Evolutionary conservation across 1,140 invertebrate species (phyloP).

Genomic region (Thereuonema tuberculata): DNA sequence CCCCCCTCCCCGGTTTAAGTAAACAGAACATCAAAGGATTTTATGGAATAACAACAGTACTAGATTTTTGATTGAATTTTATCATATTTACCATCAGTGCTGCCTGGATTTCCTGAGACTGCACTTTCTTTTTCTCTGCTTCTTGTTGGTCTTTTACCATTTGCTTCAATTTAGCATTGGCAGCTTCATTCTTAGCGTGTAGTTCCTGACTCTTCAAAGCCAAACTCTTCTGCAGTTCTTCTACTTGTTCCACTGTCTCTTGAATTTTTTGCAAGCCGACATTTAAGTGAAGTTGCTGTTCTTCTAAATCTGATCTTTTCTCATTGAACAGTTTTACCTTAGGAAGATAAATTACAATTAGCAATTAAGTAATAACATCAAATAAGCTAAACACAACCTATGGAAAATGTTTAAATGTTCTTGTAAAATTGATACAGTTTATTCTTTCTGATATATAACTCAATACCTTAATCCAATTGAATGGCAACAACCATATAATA

Average conservation of each 20-base stretch:
- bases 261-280: slow-evolving; percentile 97
- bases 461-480: no score
- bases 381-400: no score
- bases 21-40: no score
- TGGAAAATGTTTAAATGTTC: no score
- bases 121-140: slow-evolving; percentile 96
- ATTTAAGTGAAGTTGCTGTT: slow-evolving; percentile 97
- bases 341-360: no score
- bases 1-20: no score
- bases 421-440: no score
- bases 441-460: no score
- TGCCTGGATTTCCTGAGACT: slow-evolving; percentile 93
- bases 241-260: slow-evolving; percentile 98
- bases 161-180: slow-evolving; percentile 94
- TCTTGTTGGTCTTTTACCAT: slow-evolving; percentile 99
- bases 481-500: no score
- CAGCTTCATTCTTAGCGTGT: slow-evolving; percentile 96
- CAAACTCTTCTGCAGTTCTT: slow-evolving; percentile 97
- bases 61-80: no score
- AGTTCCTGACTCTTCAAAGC: slow-evolving; percentile 92
- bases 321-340: slow-evolving; percentile 86
- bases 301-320: slow-evolving; percentile 94
- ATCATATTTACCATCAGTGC: slow-evolving; percentile 42
- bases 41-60: no score
- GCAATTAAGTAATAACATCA: no score